Percentiles rank a stretch among this genome's conserved stretches.
Conservation (phyloP, 2,888 invertebrate species). For the Dicranocentrus wangi region DNA sequence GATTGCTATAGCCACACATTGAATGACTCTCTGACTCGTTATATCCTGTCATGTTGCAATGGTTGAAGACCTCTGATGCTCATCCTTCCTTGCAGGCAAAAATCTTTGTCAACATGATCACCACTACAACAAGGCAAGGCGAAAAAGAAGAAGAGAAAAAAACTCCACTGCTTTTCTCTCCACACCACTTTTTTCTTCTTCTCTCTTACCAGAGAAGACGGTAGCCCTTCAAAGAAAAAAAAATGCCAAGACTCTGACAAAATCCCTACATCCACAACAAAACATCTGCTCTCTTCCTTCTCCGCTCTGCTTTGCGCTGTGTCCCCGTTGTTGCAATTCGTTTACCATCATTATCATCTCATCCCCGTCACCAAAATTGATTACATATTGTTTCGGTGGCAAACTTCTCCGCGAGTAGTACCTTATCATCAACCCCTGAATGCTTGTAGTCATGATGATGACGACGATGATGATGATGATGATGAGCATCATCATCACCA, state of each 20-base stretch:
- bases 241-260: too few relatives aligned
- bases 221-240: slow-evolving; percentile 19
- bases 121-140: too few relatives aligned
- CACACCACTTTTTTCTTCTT: not conserved
- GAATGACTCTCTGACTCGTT: not conserved
- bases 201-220: not conserved
- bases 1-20: not conserved
- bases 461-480: too few relatives aligned
- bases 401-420: too few relatives aligned
- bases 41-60: slow-evolving; percentile 46
- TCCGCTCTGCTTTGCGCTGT: slow-evolving; percentile 29
- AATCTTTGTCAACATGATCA: slow-evolving; percentile 4
- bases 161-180: not conserved
- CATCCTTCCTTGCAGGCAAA: too few relatives aligned
- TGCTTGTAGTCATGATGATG: too few relatives aligned
- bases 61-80: too few relatives aligned
- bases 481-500: too few relatives aligned
- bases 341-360: not conserved
- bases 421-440: too few relatives aligned
- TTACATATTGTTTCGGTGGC: slow-evolving; percentile 1
- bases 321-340: slow-evolving; percentile 30
- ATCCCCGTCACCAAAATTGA: slow-evolving; percentile 15
- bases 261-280: too few relatives aligned
- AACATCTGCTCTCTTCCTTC: slow-evolving; percentile 23
- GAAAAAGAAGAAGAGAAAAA: too few relatives aligned